A percentile compares a stretch with the other conserved stretches of the same genome.
phyloP scores from a whole-genome alignment of 2,113 vertebrate species.

The Haemorhous mexicanus region DNA sequence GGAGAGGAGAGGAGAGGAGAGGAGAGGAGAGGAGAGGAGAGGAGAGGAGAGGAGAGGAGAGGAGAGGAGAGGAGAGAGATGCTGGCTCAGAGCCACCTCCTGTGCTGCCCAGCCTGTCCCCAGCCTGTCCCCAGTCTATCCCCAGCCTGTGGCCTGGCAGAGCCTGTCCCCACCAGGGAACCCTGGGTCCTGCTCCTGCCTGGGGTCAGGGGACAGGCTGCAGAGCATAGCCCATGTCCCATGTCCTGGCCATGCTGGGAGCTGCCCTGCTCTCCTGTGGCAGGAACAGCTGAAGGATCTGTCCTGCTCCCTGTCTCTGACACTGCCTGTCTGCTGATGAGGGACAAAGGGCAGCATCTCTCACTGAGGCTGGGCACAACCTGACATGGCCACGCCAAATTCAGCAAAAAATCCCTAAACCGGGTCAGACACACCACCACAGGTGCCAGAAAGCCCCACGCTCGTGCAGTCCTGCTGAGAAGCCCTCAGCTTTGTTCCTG shows the following conservation, averaged over 20 bases:
- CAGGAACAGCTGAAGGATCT: neutral
- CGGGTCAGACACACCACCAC: neutral
- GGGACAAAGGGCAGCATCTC: neutral
- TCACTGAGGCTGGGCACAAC: neutral
- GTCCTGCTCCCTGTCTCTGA: neutral
- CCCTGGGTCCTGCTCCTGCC: neutral
- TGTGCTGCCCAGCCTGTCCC: neutral
- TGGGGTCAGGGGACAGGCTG: neutral
- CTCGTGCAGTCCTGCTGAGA: accelerated
- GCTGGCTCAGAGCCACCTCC: neutral
- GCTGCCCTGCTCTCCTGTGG: neutral
- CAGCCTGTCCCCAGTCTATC: neutral
- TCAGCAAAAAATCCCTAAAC: neutral
- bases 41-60: too few species aligned
- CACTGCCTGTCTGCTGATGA: neutral
- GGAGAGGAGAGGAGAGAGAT: too few species aligned
- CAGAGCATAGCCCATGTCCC: neutral
- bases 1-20: too few species aligned
- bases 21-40: too few species aligned
- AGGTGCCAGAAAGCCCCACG: neutral
- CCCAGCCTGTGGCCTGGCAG: neutral
- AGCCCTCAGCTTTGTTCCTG: neutral
- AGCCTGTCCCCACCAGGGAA: neutral
- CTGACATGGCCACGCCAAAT: neutral
- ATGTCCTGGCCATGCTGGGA: neutral